Evolutionary conservation across 2,888 invertebrate genomes (phyloP), one percentile per base, ranked within the genome.

Genomic region (Atrina japonica): DNA sequence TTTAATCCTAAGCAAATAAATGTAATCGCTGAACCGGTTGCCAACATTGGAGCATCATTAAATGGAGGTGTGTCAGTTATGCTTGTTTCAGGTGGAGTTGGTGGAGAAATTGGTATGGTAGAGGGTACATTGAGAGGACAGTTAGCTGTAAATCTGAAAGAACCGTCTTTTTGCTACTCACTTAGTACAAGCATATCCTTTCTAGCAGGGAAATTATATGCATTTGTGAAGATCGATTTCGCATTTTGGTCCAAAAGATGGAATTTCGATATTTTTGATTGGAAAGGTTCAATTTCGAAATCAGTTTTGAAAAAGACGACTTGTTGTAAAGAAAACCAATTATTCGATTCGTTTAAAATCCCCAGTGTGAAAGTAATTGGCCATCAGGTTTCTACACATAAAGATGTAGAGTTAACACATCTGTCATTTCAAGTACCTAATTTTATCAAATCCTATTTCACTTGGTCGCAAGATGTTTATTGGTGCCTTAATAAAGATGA

Each of bases 1-100:
- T 40, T 56, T 35, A 18, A 16, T 27, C 56, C 56, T 9, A 35
- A 35, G 9, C 56, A 56, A 40, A 14, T 56, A 14, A 56, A 56
- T 14, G 56, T 35, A 5, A 23, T 56, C 23, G 56, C 56, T 3
- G 18, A 21, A 35, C 56, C 56, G 3, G 2, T 35, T 5, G 35
- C 40, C 23, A 35, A 56, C 16, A 2, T 40, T 16, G 40, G 40
- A 14, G 21, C 18, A 3, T 23, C 6, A 14, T 11, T 56, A 0
- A 35, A 3, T 16, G 40, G 14, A 3, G 14, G 21, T 35, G 56
- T 41, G 21, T 18, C 18, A 23, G 56, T 21, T 2, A 3, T 40
- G 35, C 7, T 40, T 27, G 40, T 40, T 11, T 18, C 18, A 30
- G 56, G 35, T 23, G 56, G 56, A 23, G 9, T 56, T 11, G 18